phyloP scores from a whole-genome alignment of 2,888 invertebrate species.

The Halocaridina rubra region DNA sequence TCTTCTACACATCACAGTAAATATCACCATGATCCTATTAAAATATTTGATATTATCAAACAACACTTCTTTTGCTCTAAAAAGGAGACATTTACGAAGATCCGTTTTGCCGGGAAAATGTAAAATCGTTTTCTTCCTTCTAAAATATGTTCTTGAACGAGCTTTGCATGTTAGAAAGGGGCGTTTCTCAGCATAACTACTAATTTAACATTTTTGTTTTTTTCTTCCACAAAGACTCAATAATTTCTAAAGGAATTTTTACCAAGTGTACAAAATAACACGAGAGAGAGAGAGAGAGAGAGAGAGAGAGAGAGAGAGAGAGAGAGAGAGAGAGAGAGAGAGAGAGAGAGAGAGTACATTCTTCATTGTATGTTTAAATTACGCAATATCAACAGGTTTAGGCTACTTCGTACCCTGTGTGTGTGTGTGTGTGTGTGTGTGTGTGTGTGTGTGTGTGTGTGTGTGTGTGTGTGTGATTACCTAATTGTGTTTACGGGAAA shows the following conservation, averaged over 20 bases:
- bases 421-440: neutral
- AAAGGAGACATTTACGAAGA: too few species aligned
- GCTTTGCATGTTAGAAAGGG: neutral
- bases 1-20: too few species aligned
- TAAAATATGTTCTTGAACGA: neutral
- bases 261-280: neutral
- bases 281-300: neutral
- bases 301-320: neutral
- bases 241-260: neutral
- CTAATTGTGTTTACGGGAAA: too few species aligned
- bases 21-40: too few species aligned
- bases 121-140: too few species aligned
- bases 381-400: neutral
- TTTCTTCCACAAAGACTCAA: neutral
- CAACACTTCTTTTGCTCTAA: too few species aligned
- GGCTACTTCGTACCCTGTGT: neutral
- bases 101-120: too few species aligned
- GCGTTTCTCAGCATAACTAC: neutral
- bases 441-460: neutral
- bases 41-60: too few species aligned
- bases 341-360: constrained; percentile 4
- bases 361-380: neutral
- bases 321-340: neutral
- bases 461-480: too few species aligned
- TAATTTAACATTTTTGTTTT: neutral